A percentile compares a stretch with the other conserved stretches of the same genome.
Conservation (phyloP, 2,113 vertebrate genomes). For the Ranitomeya variabilis region DNA sequence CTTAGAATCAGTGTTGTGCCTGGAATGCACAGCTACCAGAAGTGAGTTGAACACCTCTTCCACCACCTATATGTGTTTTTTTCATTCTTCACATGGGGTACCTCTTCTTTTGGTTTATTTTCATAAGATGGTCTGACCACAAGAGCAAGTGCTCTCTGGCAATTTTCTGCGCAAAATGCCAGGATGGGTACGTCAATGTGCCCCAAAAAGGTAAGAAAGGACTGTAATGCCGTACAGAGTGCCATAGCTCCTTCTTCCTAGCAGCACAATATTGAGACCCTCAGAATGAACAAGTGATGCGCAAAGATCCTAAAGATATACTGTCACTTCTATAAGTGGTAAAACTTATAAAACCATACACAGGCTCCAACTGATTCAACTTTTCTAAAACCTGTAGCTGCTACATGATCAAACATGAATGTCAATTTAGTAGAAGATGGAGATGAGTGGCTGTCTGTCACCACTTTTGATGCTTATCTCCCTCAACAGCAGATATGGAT, state of each 20-base stretch:
- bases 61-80: too few relatives aligned
- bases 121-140: too few relatives aligned
- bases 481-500: not conserved
- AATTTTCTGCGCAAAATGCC: too few relatives aligned
- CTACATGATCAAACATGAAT: too few relatives aligned
- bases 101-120: too few relatives aligned
- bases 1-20: too few relatives aligned
- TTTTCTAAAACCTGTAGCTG: too few relatives aligned
- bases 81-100: too few relatives aligned
- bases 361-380: not conserved
- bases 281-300: not conserved
- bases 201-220: not conserved
- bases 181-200: not conserved
- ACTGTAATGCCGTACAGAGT: not conserved
- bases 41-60: too few relatives aligned
- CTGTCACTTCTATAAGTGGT: not conserved
- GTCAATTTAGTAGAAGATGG: too few relatives aligned
- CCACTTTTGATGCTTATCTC: not conserved
- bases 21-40: too few relatives aligned
- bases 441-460: not conserved
- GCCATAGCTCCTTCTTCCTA: not conserved
- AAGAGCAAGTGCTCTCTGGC: too few relatives aligned
- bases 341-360: not conserved
- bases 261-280: not conserved
- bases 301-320: not conserved